Percentiles rank a stretch among this genome's conserved stretches.
phyloP scores from a whole-genome alignment of 1,140 invertebrate species.

The Littorina saxatilis region DNA sequence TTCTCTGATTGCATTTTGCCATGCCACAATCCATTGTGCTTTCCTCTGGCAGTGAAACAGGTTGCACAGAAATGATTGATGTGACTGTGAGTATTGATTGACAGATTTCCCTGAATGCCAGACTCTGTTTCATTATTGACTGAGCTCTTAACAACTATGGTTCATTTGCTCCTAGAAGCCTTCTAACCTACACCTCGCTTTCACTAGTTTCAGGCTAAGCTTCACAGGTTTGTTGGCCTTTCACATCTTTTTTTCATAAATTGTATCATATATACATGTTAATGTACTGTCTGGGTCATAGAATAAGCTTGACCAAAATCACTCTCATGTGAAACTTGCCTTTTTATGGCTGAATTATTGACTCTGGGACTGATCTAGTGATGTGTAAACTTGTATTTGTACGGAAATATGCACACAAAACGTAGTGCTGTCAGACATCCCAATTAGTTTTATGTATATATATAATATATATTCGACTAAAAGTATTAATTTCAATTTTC shows the following conservation, averaged over 20 bases:
- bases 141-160: neutral
- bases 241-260: neutral
- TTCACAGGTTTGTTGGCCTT: neutral
- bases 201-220: neutral
- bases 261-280: neutral
- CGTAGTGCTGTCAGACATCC: too few relatives aligned
- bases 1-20: too few relatives aligned
- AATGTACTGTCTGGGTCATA: neutral
- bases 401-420: too few relatives aligned
- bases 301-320: too few relatives aligned
- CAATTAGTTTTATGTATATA: too few relatives aligned
- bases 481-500: too few relatives aligned
- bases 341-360: too few relatives aligned
- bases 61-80: neutral
- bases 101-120: neutral
- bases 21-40: neutral
- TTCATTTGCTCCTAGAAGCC: neutral
- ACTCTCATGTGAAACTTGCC: too few relatives aligned
- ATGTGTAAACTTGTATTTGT: too few relatives aligned
- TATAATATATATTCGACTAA: too few relatives aligned
- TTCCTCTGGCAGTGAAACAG: neutral
- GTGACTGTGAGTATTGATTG: conserved; percentile 15
- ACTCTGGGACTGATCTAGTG: too few relatives aligned
- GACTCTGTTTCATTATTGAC: neutral
- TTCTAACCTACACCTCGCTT: neutral